These are phyloP conservation scores for Lacerta agilis DNA, from an alignment of 2,797 vertebrate genomes.

Conservation along the genomic window DNA sequence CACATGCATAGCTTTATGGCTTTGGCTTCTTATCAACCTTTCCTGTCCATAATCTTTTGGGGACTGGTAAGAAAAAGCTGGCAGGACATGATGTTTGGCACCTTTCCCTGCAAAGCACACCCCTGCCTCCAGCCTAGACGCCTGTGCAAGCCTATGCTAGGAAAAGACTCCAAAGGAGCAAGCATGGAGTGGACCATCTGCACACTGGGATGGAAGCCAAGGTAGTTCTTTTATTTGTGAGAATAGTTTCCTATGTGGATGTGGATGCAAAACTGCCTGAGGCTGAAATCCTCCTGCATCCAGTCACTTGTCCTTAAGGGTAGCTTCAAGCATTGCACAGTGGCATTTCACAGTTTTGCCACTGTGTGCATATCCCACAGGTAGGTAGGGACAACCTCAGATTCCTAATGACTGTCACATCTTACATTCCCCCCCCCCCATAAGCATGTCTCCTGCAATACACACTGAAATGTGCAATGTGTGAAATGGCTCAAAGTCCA, in stretches of 20 bases:
- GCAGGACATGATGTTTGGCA: constrained; percentile 49
- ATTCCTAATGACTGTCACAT: not conserved
- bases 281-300: not conserved
- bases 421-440: too few relatives aligned
- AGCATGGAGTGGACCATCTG: constrained; percentile 57
- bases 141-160: constrained; percentile 44
- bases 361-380: not conserved
- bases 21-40: constrained; percentile 16
- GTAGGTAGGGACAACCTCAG: not conserved
- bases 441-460: not conserved
- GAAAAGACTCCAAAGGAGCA: constrained; percentile 54
- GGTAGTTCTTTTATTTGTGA: constrained; percentile 16
- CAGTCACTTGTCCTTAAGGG: not conserved
- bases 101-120: constrained; percentile 37
- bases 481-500: not conserved
- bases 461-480: not conserved
- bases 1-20: not conserved
- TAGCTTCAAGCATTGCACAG: not conserved
- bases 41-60: constrained; percentile 23
- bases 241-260: constrained; percentile 51
- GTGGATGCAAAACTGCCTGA: constrained; percentile 9
- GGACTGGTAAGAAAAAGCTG: constrained; percentile 23
- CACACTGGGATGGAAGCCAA: constrained; percentile 49
- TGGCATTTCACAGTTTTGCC: not conserved
- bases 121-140: constrained; percentile 37